phyloP scores from a whole-genome alignment of 2,797 vertebrate species.

The Amblyraja radiata region DNA sequence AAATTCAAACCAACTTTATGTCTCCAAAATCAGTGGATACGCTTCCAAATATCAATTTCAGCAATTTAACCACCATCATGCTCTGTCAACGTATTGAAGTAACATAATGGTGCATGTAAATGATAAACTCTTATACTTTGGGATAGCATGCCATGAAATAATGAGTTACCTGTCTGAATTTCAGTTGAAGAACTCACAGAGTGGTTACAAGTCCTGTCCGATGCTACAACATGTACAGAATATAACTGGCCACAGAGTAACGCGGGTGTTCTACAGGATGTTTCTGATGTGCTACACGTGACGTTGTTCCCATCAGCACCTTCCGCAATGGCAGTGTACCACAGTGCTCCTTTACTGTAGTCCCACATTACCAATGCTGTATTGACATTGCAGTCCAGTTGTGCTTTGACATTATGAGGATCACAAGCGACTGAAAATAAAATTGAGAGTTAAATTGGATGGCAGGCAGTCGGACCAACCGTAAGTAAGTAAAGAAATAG shows the following conservation, averaged over 20 bases:
- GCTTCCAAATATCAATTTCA: no score
- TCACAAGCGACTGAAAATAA: slow-evolving; percentile 54
- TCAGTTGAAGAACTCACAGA: background rate
- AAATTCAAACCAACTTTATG: no score
- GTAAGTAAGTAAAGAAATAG: no score
- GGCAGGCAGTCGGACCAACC: no score
- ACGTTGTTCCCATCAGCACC: slow-evolving; percentile 49
- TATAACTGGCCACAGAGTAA: slow-evolving; percentile 63
- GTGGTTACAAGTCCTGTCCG: background rate
- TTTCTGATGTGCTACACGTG: slow-evolving; percentile 52
- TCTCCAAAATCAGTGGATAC: no score
- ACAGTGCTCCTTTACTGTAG: slow-evolving; percentile 41
- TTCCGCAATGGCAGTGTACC: slow-evolving; percentile 51
- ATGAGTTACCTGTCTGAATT: background rate
- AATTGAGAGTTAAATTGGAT: no score
- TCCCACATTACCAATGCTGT: slow-evolving; percentile 60
- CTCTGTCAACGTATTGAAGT: no score
- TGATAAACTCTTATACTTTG: no score
- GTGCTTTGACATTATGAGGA: slow-evolving; percentile 47
- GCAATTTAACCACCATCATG: no score
- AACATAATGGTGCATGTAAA: no score
- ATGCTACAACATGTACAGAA: slow-evolving; percentile 52
- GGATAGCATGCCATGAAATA: no score
- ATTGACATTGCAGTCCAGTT: slow-evolving; percentile 46
- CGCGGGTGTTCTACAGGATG: slow-evolving; percentile 50